These are phyloP conservation scores for Heteromormyrus szaboi DNA, from an alignment of 2,797 vertebrate genomes.

Conservation along the genomic window DNA sequence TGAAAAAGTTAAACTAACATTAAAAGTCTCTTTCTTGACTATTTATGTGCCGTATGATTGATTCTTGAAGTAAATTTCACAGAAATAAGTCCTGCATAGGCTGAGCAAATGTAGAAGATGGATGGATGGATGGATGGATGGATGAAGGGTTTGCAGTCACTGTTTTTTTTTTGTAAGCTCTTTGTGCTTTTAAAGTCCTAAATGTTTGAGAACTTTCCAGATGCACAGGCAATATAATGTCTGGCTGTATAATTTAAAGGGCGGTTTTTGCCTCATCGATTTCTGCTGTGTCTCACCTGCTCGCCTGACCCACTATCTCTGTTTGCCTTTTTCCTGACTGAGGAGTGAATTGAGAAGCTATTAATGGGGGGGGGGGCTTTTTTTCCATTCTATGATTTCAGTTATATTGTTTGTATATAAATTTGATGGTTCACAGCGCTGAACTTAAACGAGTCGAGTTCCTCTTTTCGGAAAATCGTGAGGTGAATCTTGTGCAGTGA, in stretches of 20 bases:
- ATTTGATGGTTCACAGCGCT: background rate
- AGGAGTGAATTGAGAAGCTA: background rate
- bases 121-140: background rate
- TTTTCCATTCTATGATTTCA: background rate
- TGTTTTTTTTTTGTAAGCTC: background rate
- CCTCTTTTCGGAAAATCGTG: background rate
- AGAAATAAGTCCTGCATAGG: conserved; percentile 28
- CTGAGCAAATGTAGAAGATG: background rate
- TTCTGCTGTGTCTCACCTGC: background rate
- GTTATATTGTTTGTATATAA: background rate
- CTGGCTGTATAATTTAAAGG: conserved; percentile 6
- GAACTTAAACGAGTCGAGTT: background rate
- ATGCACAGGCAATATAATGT: background rate
- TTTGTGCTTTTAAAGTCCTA: background rate
- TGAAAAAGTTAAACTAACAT: background rate
- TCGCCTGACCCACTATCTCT: background rate
- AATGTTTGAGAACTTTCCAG: background rate
- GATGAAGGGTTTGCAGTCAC: background rate
- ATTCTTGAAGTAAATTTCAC: conserved; percentile 10
- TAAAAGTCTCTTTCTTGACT: background rate
- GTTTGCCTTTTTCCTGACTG: background rate
- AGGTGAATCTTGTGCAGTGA: background rate
- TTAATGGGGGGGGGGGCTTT: background rate
- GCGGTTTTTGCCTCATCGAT: background rate
- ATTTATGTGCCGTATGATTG: background rate